A percentile compares a stretch with the other conserved stretches of the same genome.
Conservation (phyloP, 2,888 invertebrate species). For the Megaustenia siamemsis region DNA sequence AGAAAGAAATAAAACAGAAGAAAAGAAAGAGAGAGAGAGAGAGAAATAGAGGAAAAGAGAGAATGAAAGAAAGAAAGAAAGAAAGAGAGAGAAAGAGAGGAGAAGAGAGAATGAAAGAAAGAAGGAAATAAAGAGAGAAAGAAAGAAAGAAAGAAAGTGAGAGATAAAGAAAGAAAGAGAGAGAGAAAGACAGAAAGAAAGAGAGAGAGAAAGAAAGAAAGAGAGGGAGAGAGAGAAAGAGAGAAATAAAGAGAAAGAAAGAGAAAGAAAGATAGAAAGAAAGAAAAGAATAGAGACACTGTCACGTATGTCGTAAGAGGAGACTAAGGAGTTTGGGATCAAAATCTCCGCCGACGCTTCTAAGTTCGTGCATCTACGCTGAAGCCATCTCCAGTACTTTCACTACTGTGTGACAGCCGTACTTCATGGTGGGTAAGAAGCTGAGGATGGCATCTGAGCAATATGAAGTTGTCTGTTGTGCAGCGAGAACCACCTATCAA, state of each 20-base stretch:
- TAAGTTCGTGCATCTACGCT: too few relatives aligned
- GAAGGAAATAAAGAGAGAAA: constrained; percentile 28
- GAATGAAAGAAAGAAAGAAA: constrained; percentile 1
- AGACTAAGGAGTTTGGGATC: too few relatives aligned
- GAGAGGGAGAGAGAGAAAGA: neutral
- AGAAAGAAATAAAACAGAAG: neutral
- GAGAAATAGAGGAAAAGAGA: constrained; percentile 26
- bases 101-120: constrained; percentile 12
- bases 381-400: too few relatives aligned
- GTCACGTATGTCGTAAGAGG: too few relatives aligned
- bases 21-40: constrained; percentile 25
- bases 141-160: constrained; percentile 13
- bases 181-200: neutral
- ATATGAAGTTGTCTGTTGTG: too few relatives aligned
- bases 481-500: too few relatives aligned
- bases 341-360: too few relatives aligned
- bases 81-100: constrained; percentile 25
- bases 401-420: too few relatives aligned
- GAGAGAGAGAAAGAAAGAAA: neutral
- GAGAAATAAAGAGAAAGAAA: neutral
- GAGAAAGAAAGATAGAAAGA: constrained; percentile 5
- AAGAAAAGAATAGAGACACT: neutral
- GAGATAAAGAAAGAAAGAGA: constrained; percentile 25
- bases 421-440: too few relatives aligned
- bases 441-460: too few relatives aligned